Percentiles rank a stretch among this genome's conserved stretches.
phyloP scores from a whole-genome alignment of 2,797 vertebrate genomes.

The Lacerta agilis region DNA sequence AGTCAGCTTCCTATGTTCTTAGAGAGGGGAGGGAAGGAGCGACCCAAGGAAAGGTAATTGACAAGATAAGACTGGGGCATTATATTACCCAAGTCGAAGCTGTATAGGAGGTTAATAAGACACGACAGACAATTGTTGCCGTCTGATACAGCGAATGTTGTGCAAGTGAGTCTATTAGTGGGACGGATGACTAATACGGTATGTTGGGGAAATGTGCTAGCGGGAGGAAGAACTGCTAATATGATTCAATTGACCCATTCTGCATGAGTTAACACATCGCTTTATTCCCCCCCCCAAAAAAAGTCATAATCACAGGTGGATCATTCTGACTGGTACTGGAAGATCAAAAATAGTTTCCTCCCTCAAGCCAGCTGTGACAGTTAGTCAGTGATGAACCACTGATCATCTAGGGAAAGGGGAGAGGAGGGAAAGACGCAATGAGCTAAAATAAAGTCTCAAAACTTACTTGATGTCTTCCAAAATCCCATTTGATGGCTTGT shows the following conservation, averaged over 20 bases:
- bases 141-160: slow-evolving; percentile 47
- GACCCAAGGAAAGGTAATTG: slow-evolving; percentile 16
- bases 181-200: slow-evolving; percentile 57
- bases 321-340: slow-evolving; percentile 40
- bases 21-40: neutral
- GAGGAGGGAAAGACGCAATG: slow-evolving; percentile 26
- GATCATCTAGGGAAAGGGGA: slow-evolving; percentile 25
- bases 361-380: slow-evolving; percentile 56
- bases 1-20: neutral
- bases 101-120: slow-evolving; percentile 60
- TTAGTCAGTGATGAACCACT: slow-evolving; percentile 34
- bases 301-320: slow-evolving; percentile 57
- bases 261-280: slow-evolving; percentile 28
- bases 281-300: neutral
- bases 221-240: slow-evolving; percentile 50
- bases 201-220: slow-evolving; percentile 61
- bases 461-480: slow-evolving; percentile 46
- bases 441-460: slow-evolving; percentile 40
- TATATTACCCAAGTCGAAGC: slow-evolving; percentile 20
- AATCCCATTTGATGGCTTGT: neutral
- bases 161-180: slow-evolving; percentile 59
- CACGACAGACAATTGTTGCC: slow-evolving; percentile 62
- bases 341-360: slow-evolving; percentile 41
- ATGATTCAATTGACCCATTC: slow-evolving; percentile 70
- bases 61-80: slow-evolving; percentile 55